Percentiles rank a stretch among this genome's conserved stretches.
Conservation (phyloP, 2,113 vertebrate species). For the Daboia siamensis region DNA sequence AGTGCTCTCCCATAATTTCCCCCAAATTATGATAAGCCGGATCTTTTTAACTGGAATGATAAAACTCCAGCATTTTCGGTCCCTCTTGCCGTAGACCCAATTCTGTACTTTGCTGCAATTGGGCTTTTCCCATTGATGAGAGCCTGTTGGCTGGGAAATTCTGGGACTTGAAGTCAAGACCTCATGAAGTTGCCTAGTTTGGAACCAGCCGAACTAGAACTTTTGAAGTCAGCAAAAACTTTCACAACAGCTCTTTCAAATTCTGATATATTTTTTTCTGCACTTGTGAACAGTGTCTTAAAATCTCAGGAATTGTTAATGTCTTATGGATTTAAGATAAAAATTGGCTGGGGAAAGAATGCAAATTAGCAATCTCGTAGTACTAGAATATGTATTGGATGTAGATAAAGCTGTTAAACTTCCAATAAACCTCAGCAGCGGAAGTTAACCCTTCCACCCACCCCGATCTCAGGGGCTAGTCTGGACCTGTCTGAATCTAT, state of each 20-base stretch:
- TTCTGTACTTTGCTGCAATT: background rate
- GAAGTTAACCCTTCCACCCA: background rate
- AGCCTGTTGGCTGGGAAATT: background rate
- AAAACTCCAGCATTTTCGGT: background rate
- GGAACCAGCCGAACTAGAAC: background rate
- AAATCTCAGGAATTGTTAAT: background rate
- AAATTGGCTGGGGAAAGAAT: background rate
- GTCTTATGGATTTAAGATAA: background rate
- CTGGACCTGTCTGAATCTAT: background rate
- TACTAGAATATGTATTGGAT: too few relatives aligned
- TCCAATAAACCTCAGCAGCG: background rate
- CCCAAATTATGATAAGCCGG: background rate
- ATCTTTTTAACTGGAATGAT: background rate
- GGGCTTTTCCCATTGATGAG: background rate
- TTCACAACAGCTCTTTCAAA: background rate
- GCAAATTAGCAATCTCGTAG: background rate
- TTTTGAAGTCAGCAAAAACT: background rate
- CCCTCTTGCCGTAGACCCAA: background rate
- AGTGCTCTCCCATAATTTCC: background rate
- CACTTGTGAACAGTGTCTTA: background rate
- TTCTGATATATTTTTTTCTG: background rate
- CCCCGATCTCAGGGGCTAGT: background rate
- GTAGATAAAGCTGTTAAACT: background rate
- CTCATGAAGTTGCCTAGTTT: background rate
- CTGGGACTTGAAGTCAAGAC: background rate